These are phyloP conservation scores for Eucidaris tribuloides DNA, from an alignment of 35 echinoderm and acorn worm genomes.

Conservation along the genomic window DNA sequence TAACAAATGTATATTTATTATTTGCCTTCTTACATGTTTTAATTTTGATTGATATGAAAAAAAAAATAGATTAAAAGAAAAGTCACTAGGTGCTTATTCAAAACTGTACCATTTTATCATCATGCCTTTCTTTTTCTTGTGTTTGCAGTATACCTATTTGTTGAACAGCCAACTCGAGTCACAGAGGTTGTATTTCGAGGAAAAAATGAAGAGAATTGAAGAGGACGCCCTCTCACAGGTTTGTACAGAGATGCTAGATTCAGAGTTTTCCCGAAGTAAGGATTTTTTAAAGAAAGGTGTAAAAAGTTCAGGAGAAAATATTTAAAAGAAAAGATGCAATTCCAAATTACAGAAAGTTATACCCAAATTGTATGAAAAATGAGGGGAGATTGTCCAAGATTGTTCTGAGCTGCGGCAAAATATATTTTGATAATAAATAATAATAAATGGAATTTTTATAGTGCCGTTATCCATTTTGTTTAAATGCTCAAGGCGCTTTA, in stretches of 20 bases:
- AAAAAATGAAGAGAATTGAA: constrained; percentile 83
- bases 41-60: no score
- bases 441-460: no score
- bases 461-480: no score
- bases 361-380: neutral
- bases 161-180: constrained; percentile 95
- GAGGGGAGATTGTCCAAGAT: no score
- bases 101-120: no score
- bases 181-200: constrained; percentile 91
- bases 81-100: no score
- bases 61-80: no score
- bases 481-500: no score
- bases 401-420: no score
- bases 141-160: constrained; percentile 90
- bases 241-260: neutral
- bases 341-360: neutral
- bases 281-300: neutral
- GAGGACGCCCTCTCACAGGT: constrained; percentile 74
- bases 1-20: no score
- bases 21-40: no score
- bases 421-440: no score
- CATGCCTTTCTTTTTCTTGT: constrained; percentile 35
- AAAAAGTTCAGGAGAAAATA: neutral
- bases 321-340: neutral
- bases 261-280: neutral